A percentile compares a stretch with the other conserved stretches of the same genome.
Conservation (phyloP, 2,888 invertebrate species). For the Platypus cylindrus region DNA sequence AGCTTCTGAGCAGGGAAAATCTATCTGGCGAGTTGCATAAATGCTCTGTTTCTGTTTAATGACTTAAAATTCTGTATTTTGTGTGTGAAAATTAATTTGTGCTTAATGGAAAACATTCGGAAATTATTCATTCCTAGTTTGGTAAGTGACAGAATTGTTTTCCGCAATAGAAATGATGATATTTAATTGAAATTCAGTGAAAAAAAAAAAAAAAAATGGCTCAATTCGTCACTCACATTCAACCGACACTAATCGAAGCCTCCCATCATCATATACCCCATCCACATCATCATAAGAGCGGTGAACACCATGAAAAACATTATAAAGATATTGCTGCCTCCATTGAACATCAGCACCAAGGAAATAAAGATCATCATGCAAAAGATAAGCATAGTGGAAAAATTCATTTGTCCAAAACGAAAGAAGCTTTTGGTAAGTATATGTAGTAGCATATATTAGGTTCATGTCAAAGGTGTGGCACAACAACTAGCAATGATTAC, state of each 20-base stretch:
- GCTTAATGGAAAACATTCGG: too few relatives aligned
- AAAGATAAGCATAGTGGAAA: slow-evolving; percentile 18
- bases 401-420: slow-evolving; percentile 7
- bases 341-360: slow-evolving; percentile 16
- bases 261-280: slow-evolving; percentile 43
- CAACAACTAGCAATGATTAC: too few relatives aligned
- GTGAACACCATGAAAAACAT: slow-evolving; percentile 23
- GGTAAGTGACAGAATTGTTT: too few relatives aligned
- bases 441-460: too few relatives aligned
- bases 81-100: too few relatives aligned
- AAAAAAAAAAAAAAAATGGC: too few relatives aligned
- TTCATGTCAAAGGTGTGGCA: too few relatives aligned
- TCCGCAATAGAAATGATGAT: too few relatives aligned
- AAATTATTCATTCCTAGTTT: too few relatives aligned
- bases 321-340: slow-evolving; percentile 20
- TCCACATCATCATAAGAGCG: slow-evolving; percentile 34
- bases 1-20: slow-evolving; percentile 23
- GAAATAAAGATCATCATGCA: slow-evolving; percentile 15
- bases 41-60: too few relatives aligned
- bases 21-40: too few relatives aligned
- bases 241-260: slow-evolving; percentile 45
- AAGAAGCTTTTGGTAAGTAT: background rate
- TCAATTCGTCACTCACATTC: slow-evolving; percentile 47
- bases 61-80: too few relatives aligned
- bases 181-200: background rate